Evolutionary conservation across 2,797 vertebrate species (phyloP).

Genomic region (Centropyge bicolor): DNA sequence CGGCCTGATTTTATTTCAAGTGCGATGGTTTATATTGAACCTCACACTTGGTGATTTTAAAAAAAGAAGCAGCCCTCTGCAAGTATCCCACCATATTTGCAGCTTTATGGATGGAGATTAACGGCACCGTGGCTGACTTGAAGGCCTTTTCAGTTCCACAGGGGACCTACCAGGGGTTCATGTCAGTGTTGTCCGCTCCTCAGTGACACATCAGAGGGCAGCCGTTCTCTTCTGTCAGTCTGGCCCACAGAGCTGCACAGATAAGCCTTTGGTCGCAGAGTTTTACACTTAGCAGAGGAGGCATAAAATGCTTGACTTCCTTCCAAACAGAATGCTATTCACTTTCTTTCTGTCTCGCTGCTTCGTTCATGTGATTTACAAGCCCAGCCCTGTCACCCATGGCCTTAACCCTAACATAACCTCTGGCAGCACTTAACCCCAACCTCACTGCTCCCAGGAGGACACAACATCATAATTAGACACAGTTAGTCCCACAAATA

Average conservation of each 20-base stretch:
- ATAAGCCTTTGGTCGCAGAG: constrained; percentile 62
- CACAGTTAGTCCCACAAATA: constrained; percentile 57
- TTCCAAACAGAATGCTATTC: constrained; percentile 56
- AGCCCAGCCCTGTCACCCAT: constrained; percentile 46
- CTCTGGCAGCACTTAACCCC: constrained; percentile 76
- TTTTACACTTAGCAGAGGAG: constrained; percentile 67
- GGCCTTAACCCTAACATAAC: constrained; percentile 69
- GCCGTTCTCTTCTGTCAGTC: constrained; percentile 35
- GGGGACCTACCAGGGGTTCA: constrained; percentile 32
- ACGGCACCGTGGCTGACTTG: constrained; percentile 29
- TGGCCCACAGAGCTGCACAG: constrained; percentile 36
- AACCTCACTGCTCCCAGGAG: constrained; percentile 44
- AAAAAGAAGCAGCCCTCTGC: constrained; percentile 10
- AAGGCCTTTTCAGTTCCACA: constrained; percentile 52
- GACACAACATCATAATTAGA: constrained; percentile 47
- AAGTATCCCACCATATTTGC: constrained; percentile 23
- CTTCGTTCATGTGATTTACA: constrained; percentile 74
- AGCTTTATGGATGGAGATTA: constrained; percentile 55
- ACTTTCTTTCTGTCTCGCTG: constrained; percentile 54
- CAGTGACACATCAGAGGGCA: constrained; percentile 54
- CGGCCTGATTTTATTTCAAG: background rate
- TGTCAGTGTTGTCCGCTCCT: constrained; percentile 48
- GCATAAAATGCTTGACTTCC: constrained; percentile 70
- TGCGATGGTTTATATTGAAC: no score
- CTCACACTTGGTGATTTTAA: constrained; percentile 26